Conservation (phyloP, 1,140 invertebrate species). For the Drosophila orena region DNA sequence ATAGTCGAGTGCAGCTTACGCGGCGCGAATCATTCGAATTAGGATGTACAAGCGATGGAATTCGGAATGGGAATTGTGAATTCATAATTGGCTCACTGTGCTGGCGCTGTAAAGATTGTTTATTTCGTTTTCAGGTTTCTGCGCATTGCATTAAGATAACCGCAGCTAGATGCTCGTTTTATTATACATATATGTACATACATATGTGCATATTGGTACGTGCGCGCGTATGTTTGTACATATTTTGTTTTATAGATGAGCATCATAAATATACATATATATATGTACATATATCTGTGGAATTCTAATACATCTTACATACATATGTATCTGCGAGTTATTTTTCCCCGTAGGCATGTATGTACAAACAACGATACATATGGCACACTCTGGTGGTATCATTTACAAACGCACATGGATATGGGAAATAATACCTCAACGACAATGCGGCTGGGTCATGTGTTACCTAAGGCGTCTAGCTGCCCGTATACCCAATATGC, state of each 20-base stretch:
- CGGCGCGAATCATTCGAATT: conserved; percentile 13
- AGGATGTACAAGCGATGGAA: background rate
- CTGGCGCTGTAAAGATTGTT: conserved; percentile 23
- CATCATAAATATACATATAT: conserved; percentile 42
- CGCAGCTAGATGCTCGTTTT: conserved; percentile 35
- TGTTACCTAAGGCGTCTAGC: conserved; percentile 22
- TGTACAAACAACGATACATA: conserved; percentile 32
- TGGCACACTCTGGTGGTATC: conserved; percentile 38
- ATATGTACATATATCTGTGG: conserved; percentile 19
- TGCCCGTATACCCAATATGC: conserved; percentile 5
- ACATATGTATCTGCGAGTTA: conserved; percentile 48
- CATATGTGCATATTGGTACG: background rate
- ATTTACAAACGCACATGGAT: conserved; percentile 46
- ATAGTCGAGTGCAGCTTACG: conserved; percentile 24
- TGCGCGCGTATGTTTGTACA: conserved; percentile 18
- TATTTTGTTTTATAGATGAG: conserved; percentile 50
- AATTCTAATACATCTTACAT: conserved; percentile 47
- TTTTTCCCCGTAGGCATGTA: conserved; percentile 28
- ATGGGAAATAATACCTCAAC: conserved; percentile 8
- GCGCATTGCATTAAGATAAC: conserved; percentile 38
- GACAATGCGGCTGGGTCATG: too few relatives aligned
- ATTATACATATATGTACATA: conserved; percentile 21
- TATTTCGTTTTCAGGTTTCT: conserved; percentile 28
- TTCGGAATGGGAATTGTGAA: conserved; percentile 19
- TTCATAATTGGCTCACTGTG: conserved; percentile 33